Evolutionary conservation across 2,113 vertebrate species (phyloP), one percentile per base, ranked within the genome.

Genomic region (Oryzias melastigma): DNA sequence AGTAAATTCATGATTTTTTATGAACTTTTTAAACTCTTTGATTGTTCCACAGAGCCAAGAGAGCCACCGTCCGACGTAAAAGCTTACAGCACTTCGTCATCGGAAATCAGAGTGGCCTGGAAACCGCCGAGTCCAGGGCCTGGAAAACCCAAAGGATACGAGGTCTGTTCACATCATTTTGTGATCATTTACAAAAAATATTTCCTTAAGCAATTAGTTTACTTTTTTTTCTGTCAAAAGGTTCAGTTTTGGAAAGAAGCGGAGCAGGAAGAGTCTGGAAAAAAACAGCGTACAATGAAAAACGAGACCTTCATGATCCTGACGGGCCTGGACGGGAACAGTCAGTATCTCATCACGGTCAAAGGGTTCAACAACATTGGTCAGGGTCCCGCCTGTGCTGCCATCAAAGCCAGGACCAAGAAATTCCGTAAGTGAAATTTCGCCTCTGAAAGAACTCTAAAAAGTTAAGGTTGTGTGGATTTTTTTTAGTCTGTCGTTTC

Each of bases 281-380:
- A 89, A 72, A 96, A 93, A 58, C 89, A 93, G 68, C 94, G 87
- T 84, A 97, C 95, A 0, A 70, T 81, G 18, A 95, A 93, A 77
- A 97, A 98, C 18, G 94, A 96, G 66, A 96, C 96, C 0, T 93
- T 92, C 18, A 69, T 94, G 80, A 83, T 95, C 17, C 76, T 98
- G 86, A 92, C 92, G 7, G 94, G 94, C 43, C 81, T 98, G 54
- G 95, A 98, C 80, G 95, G 95, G 54, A 94, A 98, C 80, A 95
- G 92, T 0, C 67, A 90, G 19, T 99, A 99, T 78, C 92, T 91
- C 74, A 76, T 98, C 82, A 92, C 91, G 0, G 96, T 98, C 46
- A 94, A 92, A 71, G 97, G 95, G 0, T 99, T 94, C 88, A 99
- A 99, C 16, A 94, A 89, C 75, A 96, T 96, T 15, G 97, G 97